Evolutionary conservation across 2,888 invertebrate species (phyloP), one percentile per base, ranked within the genome.

Genomic region (Leptinotarsa juncta): DNA sequence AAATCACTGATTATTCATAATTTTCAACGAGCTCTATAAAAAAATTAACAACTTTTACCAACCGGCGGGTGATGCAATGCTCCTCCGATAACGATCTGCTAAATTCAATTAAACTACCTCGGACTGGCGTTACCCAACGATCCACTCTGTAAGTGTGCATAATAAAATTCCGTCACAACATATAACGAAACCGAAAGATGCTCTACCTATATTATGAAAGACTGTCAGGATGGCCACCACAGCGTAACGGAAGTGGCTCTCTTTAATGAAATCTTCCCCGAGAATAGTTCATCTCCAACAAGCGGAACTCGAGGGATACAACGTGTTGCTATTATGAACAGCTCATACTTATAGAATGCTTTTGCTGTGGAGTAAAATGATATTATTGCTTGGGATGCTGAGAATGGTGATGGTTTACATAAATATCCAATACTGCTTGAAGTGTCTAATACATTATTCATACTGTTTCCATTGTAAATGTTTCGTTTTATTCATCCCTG

Each of bases 211-310:
- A 72, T 78, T 80, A 80, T 75, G 79, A 78, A 78, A 78, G 77
- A 76, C 70, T 66, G 74, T 72, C 81, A 74, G 78, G 80, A 76
- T 75, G 80, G 75, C 72, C 78, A 79, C 74, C 79, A 73, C 72
- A 77, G 75, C 81, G 85, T 85, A 85, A 86, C 86, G 84, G 81
- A 83, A 82, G 83, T 82, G 82, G 83, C 82, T 84, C 84, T 84
- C 84, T 84, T 83, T 85, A 85, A 85, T 85, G 86, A 85, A 85
- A 86, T 86, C 84, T 85, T 83, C 83, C 79, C 82, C 82, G 72
- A 72, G 83, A 84, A 83, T 84, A 82, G 78, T 84, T 82, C 83
- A 83, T 85, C 84, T 84, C 77, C 83, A 84, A 76, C 78, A 77
- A 85, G 82, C 83, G 86, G 82, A 86, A 86, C 86, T 76, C 55